Percentiles rank a stretch among this genome's conserved stretches.
phyloP scores from a whole-genome alignment of 2,113 vertebrate genomes.

The Paratilapia polleni region DNA sequence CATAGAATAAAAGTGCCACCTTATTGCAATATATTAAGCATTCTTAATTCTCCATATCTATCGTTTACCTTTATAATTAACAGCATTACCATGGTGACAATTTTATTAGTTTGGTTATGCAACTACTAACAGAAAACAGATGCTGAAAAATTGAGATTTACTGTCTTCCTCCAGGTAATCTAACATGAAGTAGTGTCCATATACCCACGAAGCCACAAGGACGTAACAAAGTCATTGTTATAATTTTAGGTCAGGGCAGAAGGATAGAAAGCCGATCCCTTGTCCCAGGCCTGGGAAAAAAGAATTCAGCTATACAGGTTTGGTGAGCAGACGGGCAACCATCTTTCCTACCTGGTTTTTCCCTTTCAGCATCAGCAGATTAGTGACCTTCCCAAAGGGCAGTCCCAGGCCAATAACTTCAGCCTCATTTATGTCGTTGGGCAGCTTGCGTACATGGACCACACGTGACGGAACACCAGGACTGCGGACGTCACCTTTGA shows the following conservation, averaged over 20 bases:
- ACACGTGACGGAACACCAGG: conserved; percentile 91
- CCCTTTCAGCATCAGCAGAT: conserved; percentile 97
- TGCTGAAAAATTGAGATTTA: neutral
- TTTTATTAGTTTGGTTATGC: neutral
- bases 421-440: conserved; percentile 92
- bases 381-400: conserved; percentile 97
- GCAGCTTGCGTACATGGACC: conserved; percentile 94
- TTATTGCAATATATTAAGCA: neutral
- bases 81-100: neutral
- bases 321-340: neutral
- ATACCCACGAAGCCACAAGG: neutral
- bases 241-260: conserved; percentile 4
- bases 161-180: neutral
- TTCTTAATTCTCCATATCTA: neutral
- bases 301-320: conserved; percentile 3
- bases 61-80: neutral
- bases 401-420: conserved; percentile 96
- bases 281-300: neutral
- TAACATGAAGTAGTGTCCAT: neutral
- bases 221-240: conserved; percentile 27
- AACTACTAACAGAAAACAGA: neutral
- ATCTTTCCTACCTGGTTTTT: conserved; percentile 91
- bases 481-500: conserved; percentile 93
- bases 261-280: neutral
- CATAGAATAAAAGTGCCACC: neutral